Evolutionary conservation across 2,888 invertebrate genomes (phyloP).

Genomic region (Holacanthella duospinosa): DNA sequence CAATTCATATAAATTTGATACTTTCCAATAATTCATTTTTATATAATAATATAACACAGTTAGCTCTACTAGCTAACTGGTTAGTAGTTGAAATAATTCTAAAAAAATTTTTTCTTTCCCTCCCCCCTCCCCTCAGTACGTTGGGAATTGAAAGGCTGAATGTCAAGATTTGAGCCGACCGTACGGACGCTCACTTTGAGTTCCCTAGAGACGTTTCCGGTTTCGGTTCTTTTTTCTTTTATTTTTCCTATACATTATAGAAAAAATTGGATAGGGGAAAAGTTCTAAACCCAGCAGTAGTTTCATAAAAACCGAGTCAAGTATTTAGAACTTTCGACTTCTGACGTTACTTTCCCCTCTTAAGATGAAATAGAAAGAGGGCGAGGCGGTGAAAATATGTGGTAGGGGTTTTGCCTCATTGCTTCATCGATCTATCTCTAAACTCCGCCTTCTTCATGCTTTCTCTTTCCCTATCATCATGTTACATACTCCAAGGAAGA

Average conservation of each 20-base stretch:
- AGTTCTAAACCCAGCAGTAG: neutral
- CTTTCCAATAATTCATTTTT: too few species aligned
- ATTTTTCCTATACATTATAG: neutral
- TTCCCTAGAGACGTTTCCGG: slow-evolving; percentile 4
- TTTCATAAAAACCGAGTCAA: neutral
- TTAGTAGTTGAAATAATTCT: too few species aligned
- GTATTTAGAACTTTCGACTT: neutral
- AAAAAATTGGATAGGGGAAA: too few species aligned
- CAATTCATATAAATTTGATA: too few species aligned
- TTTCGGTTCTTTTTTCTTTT: neutral
- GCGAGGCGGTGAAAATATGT: neutral
- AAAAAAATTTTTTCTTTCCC: neutral
- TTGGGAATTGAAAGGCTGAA: neutral
- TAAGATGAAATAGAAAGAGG: too few species aligned
- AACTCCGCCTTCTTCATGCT: neutral
- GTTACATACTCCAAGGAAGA: too few species aligned
- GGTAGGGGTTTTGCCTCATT: neutral
- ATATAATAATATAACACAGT: too few species aligned
- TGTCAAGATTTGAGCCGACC: neutral
- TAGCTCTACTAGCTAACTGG: too few species aligned
- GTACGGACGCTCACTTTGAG: neutral
- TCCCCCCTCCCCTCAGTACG: neutral
- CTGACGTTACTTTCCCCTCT: neutral
- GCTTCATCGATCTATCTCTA: neutral
- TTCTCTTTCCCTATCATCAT: neutral